Percentiles rank a stretch among this genome's conserved stretches.
These are phyloP conservation scores for Phodopus roborovskii DNA, from an alignment of 2,113 vertebrate species.

Conservation along the genomic window DNA sequence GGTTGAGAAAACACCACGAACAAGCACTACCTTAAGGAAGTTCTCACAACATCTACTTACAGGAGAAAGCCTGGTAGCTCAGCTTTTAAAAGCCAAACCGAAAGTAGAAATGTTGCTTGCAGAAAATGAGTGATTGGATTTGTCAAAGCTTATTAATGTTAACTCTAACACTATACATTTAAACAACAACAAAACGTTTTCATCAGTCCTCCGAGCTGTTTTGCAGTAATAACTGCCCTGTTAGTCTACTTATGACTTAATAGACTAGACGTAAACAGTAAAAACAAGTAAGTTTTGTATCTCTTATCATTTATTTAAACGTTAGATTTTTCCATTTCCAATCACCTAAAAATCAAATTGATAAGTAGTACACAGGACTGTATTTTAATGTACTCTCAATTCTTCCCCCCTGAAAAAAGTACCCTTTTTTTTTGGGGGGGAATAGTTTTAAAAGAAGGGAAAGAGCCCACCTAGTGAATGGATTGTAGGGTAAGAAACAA, in stretches of 20 bases:
- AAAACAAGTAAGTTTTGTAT: background rate
- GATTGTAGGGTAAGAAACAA: background rate
- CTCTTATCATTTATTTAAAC: conserved; percentile 6
- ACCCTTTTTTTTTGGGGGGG: background rate
- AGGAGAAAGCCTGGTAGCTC: too few relatives aligned
- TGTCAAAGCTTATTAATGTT: background rate
- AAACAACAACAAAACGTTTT: background rate
- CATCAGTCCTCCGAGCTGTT: background rate
- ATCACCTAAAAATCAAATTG: conserved; percentile 22
- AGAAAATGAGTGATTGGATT: background rate
- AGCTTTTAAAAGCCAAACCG: conserved; percentile 11
- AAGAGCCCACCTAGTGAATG: background rate
- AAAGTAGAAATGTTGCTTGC: background rate
- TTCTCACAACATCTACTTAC: background rate
- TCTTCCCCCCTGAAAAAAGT: background rate
- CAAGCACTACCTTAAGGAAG: background rate
- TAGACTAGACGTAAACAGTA: conserved; percentile 1
- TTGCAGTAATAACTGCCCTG: background rate
- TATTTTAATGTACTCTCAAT: background rate
- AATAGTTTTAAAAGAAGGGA: background rate
- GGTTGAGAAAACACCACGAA: background rate
- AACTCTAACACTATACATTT: background rate
- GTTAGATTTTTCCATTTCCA: conserved; percentile 22
- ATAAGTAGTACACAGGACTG: background rate
- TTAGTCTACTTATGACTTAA: background rate